A percentile compares a stretch with the other conserved stretches of the same genome.
phyloP scores from a whole-genome alignment of 2,113 vertebrate genomes.

The Phocoena phocoena region DNA sequence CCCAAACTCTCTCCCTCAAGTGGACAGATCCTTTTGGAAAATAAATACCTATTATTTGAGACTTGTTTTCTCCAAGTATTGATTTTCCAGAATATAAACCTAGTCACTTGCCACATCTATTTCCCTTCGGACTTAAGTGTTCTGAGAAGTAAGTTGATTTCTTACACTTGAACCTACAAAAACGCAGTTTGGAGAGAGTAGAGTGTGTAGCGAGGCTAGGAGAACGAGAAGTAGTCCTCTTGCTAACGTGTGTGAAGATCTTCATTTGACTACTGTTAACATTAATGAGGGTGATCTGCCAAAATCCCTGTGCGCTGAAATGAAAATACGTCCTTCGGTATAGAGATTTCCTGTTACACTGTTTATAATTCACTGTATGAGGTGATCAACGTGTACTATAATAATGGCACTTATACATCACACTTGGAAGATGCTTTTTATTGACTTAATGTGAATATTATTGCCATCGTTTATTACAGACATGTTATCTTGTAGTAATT shows the following conservation, averaged over 20 bases:
- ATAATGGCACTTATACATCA: conserved; percentile 84
- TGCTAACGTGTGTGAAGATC: background rate
- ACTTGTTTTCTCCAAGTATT: background rate
- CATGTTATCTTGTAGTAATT: conserved; percentile 85
- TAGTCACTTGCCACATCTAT: background rate
- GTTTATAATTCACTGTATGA: conserved; percentile 76
- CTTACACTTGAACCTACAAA: background rate
- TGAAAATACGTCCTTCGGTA: conserved; percentile 50
- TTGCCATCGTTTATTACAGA: conserved; percentile 84
- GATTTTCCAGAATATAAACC: conserved; percentile 26
- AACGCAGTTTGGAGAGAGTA: background rate
- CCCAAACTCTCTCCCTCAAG: background rate
- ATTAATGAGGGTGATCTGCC: conserved; percentile 54
- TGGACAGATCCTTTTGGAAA: background rate
- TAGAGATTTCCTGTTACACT: conserved; percentile 66
- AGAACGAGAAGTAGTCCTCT: background rate
- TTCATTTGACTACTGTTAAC: conserved; percentile 58
- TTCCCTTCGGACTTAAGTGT: background rate
- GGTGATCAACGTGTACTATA: conserved; percentile 74
- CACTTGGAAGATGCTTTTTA: conserved; percentile 85
- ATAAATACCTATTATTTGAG: background rate
- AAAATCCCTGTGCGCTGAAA: background rate
- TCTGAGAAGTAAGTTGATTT: conserved; percentile 8
- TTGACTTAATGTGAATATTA: conserved; percentile 89
- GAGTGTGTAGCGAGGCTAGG: background rate